Conservation (phyloP, 1,140 invertebrate species). For the Solen grandis region DNA sequence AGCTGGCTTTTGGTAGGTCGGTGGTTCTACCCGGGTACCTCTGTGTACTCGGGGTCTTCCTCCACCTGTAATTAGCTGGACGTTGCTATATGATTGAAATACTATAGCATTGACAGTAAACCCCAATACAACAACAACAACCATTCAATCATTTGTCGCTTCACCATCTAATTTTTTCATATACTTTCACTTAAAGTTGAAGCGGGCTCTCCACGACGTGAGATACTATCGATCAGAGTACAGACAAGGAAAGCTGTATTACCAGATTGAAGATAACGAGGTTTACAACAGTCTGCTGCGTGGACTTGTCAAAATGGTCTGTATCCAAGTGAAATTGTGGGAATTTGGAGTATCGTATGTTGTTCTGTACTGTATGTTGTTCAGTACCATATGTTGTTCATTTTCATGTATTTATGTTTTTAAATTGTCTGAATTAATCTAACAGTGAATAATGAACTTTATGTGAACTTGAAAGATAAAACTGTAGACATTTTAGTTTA, state of each 20-base stretch:
- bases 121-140: background rate
- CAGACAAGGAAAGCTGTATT: background rate
- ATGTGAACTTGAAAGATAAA: no score
- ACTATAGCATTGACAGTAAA: background rate
- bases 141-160: background rate
- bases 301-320: slow-evolving; percentile 34
- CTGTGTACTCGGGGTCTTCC: background rate
- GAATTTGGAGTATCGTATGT: no score
- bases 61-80: background rate
- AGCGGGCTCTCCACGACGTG: slow-evolving; percentile 19
- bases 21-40: no score
- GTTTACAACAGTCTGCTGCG: slow-evolving; percentile 30
- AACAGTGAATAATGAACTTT: no score
- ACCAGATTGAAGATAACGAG: background rate
- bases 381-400: no score
- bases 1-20: no score
- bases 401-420: no score
- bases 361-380: no score
- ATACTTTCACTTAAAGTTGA: slow-evolving; percentile 23
- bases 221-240: background rate
- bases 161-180: no score
- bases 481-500: no score
- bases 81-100: background rate
- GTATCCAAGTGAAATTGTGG: no score
- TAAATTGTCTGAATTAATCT: no score